These are phyloP conservation scores for Falco cherrug DNA, from an alignment of 2,797 vertebrate genomes.

Conservation along the genomic window DNA sequence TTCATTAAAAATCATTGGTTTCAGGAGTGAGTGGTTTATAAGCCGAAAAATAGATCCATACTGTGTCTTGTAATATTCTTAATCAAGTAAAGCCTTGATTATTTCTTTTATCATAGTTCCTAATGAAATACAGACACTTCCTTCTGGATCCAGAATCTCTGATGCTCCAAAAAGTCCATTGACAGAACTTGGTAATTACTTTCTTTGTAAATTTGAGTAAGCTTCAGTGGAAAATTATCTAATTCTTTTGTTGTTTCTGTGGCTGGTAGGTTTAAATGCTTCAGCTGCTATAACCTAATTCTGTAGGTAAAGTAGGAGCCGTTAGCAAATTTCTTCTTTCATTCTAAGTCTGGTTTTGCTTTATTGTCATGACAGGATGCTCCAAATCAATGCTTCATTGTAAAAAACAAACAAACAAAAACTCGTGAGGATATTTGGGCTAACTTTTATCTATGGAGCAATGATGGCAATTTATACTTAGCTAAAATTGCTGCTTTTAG, in stretches of 20 bases:
- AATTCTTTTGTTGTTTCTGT: not conserved
- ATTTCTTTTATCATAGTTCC: constrained; percentile 73
- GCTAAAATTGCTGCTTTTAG: not conserved
- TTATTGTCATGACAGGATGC: not conserved
- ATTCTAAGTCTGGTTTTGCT: not conserved
- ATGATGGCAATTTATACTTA: not conserved
- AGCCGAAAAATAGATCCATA: not conserved
- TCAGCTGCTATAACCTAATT: not conserved
- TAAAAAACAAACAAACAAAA: not conserved
- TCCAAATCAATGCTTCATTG: not conserved
- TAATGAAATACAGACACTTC: constrained; percentile 66
- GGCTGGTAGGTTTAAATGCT: not conserved
- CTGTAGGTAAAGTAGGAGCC: not conserved
- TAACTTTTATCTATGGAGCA: not conserved
- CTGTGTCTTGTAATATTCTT: not conserved
- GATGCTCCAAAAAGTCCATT: constrained; percentile 67
- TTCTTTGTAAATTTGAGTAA: constrained; percentile 25
- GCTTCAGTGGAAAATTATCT: not conserved
- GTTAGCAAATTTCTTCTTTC: not conserved
- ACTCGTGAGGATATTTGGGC: not conserved
- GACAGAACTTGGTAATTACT: constrained; percentile 74
- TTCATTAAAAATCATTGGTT: not conserved
- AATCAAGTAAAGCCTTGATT: constrained; percentile 39
- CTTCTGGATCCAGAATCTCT: constrained; percentile 54
- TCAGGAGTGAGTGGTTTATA: not conserved